Evolutionary conservation across 2,888 invertebrate species (phyloP).

Genomic region (Ametastegia equiseti): DNA sequence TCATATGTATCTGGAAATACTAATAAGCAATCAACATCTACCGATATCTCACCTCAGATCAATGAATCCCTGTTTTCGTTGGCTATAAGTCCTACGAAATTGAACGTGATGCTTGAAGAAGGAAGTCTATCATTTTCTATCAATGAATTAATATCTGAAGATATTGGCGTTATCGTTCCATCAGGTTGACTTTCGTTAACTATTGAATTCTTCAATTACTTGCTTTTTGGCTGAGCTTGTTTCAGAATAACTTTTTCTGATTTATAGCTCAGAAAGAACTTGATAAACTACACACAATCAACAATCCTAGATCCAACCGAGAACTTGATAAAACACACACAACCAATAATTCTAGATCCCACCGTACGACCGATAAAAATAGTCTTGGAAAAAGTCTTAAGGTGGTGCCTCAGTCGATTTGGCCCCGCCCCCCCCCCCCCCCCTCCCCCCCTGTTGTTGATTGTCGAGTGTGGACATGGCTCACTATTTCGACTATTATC

Average conservation of each 20-base stretch:
- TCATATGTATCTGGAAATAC: no score
- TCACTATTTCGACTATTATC: no score
- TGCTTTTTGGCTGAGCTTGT: conserved; percentile 8
- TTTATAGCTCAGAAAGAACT: conserved; percentile 25
- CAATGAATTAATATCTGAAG: conserved; percentile 18
- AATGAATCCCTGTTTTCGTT: conserved; percentile 11
- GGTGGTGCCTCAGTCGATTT: no score
- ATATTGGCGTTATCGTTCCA: not conserved
- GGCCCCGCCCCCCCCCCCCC: no score
- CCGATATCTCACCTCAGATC: conserved; percentile 7
- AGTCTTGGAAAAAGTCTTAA: conserved; percentile 15
- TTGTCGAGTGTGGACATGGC: no score
- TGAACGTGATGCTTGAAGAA: conserved; percentile 2
- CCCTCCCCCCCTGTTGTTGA: no score
- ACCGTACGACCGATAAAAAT: not conserved
- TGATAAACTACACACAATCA: not conserved
- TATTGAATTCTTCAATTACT: conserved; percentile 21
- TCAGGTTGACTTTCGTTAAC: conserved; percentile 24
- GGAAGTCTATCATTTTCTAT: conserved; percentile 21
- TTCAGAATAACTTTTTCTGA: conserved; percentile 9
- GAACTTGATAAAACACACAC: not conserved
- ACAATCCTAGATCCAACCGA: not conserved
- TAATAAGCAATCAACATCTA: not conserved
- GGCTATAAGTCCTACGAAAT: conserved; percentile 20
- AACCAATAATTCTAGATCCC: not conserved